Evolutionary conservation across 2,888 invertebrate species (phyloP), one percentile per base, ranked within the genome.

Genomic region (Rhorus exstirpatorius): DNA sequence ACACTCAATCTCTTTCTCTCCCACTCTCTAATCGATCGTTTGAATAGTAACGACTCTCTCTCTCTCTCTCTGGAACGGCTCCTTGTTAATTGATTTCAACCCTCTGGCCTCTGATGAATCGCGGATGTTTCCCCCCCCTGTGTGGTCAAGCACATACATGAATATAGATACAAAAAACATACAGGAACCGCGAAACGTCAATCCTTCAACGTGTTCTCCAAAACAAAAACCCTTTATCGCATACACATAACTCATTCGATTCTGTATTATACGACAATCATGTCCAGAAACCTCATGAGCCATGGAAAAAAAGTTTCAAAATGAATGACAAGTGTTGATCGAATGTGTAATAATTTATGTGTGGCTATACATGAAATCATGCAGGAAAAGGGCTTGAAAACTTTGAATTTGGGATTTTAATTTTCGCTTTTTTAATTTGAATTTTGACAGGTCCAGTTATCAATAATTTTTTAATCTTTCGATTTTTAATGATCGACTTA

Each of bases 161-260:
- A 21, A 53, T 65, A 63, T 24, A 74, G 41, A 38, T 63, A 70
- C 61, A 74, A 74, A 63, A 53, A 49, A 74, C 35, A 38, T 44
- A 78, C 78, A 78, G 74, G 78, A 78, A 72, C 74, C 67, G 78
- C 78, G 78, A 78, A 78, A 63, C 74, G n/a, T n/a, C n/a, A n/a
- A n/a, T n/a, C n/a, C n/a, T n/a, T n/a, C 78, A 44, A 41, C 55
- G 74, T 38, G 77, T 51, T 53, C 53, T 51, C 58, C 55, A 70
- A 61, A 72, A 44, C 58, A 77, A 60, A 61, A 81, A 77, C 71
- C 35, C 55, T 77, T 76, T 46, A 72, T 51, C 58, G 17, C 19
- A 51, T 26, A 51, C 12, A 4, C 44, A 14, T 6, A 10, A n/a
- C 46, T 19, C 35, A n/a, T n/a, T 24, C 35, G 19, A 65, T 58